These are phyloP conservation scores for Copidosoma aretas DNA, from an alignment of 2,888 invertebrate genomes.

Conservation along the genomic window DNA sequence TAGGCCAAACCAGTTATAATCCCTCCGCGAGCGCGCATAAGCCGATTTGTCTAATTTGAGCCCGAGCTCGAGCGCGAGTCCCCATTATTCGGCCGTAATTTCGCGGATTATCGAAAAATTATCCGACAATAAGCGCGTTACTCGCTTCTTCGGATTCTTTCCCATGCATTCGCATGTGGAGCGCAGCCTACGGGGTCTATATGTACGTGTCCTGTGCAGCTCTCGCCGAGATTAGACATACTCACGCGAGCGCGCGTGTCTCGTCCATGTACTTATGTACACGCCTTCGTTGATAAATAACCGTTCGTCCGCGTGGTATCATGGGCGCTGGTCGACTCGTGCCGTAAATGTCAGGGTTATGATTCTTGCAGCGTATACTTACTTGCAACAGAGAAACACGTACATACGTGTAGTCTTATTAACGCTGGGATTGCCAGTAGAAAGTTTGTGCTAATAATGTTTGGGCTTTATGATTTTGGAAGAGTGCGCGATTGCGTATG, in stretches of 20 bases:
- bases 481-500: neutral
- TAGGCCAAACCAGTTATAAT: constrained; percentile 30
- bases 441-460: constrained; percentile 11
- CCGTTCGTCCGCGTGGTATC: constrained; percentile 1
- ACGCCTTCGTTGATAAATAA: constrained; percentile 23
- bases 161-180: constrained; percentile 18
- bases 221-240: too few relatives aligned
- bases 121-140: constrained; percentile 19
- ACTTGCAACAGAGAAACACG: constrained; percentile 29
- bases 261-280: neutral
- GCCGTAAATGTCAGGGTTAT: constrained; percentile 25
- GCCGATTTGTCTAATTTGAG: constrained; percentile 29
- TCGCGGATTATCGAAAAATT: constrained; percentile 35
- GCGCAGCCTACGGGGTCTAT: neutral
- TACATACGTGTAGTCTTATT: constrained; percentile 20
- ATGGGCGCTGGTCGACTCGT: constrained; percentile 22
- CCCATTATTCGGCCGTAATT: constrained; percentile 31
- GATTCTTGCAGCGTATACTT: constrained; percentile 14
- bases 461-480: constrained; percentile 3
- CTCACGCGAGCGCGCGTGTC: too few relatives aligned
- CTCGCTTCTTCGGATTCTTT: constrained; percentile 19
- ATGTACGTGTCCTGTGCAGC: neutral
- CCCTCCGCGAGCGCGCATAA: constrained; percentile 7
- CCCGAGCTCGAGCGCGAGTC: neutral
- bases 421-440: neutral